Evolutionary conservation across 2,888 invertebrate species (phyloP).

Genomic region (Bimastos eiseni): DNA sequence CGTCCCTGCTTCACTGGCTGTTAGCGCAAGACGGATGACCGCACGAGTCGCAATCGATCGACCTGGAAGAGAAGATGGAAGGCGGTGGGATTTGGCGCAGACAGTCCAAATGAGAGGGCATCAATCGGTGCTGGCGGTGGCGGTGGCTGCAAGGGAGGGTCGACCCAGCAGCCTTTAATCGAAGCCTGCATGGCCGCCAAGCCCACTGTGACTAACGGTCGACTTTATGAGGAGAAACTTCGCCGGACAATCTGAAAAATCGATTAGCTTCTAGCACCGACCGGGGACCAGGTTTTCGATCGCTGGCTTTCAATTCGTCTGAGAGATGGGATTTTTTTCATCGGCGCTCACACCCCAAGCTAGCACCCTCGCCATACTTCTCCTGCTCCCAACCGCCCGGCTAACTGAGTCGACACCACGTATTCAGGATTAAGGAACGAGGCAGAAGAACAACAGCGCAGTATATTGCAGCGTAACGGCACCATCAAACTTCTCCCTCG

Average conservation of each 20-base stretch:
- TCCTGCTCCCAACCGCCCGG: not conserved
- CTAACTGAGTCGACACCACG: not conserved
- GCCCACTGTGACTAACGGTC: not conserved
- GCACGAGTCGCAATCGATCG: not conserved
- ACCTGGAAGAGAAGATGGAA: not conserved
- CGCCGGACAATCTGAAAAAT: constrained; percentile 6
- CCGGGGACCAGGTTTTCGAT: not conserved
- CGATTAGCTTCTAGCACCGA: constrained; percentile 13
- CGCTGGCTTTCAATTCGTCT: not conserved
- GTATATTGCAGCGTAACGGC: not conserved
- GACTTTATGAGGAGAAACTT: constrained; percentile 4
- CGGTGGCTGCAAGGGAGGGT: not conserved
- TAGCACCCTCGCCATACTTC: not conserved
- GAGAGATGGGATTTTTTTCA: not conserved
- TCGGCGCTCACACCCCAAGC: not conserved
- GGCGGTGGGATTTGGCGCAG: constrained; percentile 13
- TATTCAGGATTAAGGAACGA: constrained; percentile 16
- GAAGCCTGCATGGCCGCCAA: not conserved
- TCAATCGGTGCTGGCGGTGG: not conserved
- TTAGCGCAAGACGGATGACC: constrained; percentile 13
- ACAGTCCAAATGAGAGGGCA: constrained; percentile 13
- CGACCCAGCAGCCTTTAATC: not conserved
- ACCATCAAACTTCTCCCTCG: constrained; percentile 9
- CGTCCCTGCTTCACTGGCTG: not conserved
- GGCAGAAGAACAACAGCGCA: not conserved